phyloP scores from a whole-genome alignment of 2,888 invertebrate genomes.

The Coelinius sp. region DNA sequence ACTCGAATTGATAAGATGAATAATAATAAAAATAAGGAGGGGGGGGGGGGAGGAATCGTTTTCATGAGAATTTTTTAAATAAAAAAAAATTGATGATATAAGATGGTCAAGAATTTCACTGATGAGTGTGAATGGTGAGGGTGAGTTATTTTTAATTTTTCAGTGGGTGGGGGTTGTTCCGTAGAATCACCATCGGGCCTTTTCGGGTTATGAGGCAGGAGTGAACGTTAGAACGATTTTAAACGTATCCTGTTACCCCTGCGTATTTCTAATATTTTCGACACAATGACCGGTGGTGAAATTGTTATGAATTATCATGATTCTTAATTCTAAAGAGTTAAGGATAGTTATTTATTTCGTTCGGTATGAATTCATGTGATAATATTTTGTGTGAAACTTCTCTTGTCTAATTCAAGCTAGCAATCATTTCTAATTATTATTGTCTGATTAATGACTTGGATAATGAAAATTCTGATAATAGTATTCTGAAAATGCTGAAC shows the following conservation, averaged over 20 bases:
- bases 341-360: too few relatives aligned
- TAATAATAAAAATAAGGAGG: conserved; percentile 31
- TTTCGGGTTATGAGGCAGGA: conserved; percentile 67
- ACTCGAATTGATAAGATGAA: neutral
- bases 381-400: too few relatives aligned
- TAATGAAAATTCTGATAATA: neutral
- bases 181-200: conserved; percentile 58
- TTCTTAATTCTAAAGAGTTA: too few relatives aligned
- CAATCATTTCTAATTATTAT: neutral
- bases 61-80: conserved; percentile 12
- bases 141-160: conserved; percentile 66
- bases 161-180: conserved; percentile 48
- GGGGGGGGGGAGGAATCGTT: conserved; percentile 38
- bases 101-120: conserved; percentile 31
- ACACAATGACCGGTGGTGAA: neutral
- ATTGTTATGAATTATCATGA: neutral
- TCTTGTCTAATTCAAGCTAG: too few relatives aligned
- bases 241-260: conserved; percentile 58
- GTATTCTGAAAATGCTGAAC: neutral
- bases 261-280: neutral
- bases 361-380: too few relatives aligned
- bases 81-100: conserved; percentile 1
- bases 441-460: neutral
- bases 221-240: conserved; percentile 50
- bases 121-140: conserved; percentile 48